phyloP scores from a whole-genome alignment of 1,140 invertebrate species.

The Trypoxylus dichotomus region DNA sequence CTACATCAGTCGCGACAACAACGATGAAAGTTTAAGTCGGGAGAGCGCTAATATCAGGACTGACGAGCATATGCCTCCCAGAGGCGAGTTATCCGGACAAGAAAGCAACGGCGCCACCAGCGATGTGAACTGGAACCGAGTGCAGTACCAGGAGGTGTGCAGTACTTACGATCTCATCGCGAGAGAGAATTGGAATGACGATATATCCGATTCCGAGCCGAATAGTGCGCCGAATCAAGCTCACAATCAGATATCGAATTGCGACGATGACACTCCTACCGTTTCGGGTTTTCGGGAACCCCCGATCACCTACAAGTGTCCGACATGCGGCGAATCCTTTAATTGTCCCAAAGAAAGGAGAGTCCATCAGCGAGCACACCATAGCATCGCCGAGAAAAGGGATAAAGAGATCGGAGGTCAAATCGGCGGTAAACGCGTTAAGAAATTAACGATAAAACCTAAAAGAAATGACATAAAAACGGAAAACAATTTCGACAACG shows the following conservation, averaged over 20 bases:
- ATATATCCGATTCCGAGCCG: constrained; percentile 64
- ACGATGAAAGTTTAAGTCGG: constrained; percentile 61
- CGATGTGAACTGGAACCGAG: constrained; percentile 48
- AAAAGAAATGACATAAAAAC: constrained; percentile 43
- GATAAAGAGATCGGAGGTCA: neutral
- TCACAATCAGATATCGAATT: constrained; percentile 20
- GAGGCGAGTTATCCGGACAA: constrained; percentile 72
- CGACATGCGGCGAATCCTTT: constrained; percentile 63
- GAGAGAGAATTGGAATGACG: constrained; percentile 67
- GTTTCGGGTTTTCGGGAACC: constrained; percentile 44
- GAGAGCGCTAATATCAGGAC: constrained; percentile 73
- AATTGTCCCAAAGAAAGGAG: constrained; percentile 67
- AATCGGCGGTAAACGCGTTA: constrained; percentile 45
- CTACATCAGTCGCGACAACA: constrained; percentile 50
- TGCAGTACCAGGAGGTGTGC: constrained; percentile 53
- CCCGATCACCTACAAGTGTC: constrained; percentile 58
- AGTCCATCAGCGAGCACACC: constrained; percentile 58
- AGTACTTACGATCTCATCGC: constrained; percentile 69
- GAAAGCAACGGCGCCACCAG: constrained; percentile 69
- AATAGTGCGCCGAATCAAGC: constrained; percentile 35
- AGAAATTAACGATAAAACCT: constrained; percentile 47
- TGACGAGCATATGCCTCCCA: constrained; percentile 81
- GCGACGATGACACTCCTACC: constrained; percentile 39
- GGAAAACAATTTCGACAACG: constrained; percentile 48
- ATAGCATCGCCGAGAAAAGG: neutral